phyloP scores from a whole-genome alignment of 2,888 invertebrate genomes.

The Drosophila lutescens region DNA sequence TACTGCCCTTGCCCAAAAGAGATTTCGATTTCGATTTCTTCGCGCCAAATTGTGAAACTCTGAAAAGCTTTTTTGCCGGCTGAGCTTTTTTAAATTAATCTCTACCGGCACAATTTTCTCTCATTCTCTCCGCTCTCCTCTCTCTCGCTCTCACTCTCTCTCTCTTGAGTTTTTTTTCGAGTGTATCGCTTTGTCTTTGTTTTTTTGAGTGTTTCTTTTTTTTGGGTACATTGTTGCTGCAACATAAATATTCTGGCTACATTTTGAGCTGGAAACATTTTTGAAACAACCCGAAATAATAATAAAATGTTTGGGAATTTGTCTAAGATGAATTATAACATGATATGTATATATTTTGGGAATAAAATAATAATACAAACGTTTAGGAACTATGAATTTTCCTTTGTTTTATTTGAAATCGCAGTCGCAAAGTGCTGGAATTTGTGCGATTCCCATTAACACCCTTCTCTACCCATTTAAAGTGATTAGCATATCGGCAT shows the following conservation, averaged over 20 bases:
- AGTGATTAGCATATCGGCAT: slow-evolving; percentile 7
- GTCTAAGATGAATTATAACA: no score
- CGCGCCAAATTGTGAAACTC: slow-evolving; percentile 41
- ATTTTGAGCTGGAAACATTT: no score
- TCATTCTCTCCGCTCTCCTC: neutral
- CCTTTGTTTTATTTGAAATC: neutral
- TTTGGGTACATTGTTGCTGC: slow-evolving; percentile 50
- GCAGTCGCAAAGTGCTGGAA: neutral
- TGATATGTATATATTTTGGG: no score
- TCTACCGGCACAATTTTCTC: neutral
- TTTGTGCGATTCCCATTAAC: neutral
- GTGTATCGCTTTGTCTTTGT: slow-evolving; percentile 9
- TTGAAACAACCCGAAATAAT: no score
- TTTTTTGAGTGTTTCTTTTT: slow-evolving; percentile 5
- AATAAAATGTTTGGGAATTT: no score
- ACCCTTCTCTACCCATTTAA: slow-evolving; percentile 5
- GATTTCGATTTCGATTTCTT: slow-evolving; percentile 8
- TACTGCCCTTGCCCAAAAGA: neutral
- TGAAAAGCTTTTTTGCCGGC: slow-evolving; percentile 21
- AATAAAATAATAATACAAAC: no score
- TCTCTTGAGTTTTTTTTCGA: slow-evolving; percentile 24
- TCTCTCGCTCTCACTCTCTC: slow-evolving; percentile 1
- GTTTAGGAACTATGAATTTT: neutral
- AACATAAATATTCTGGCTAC: neutral
- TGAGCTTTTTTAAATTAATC: slow-evolving; percentile 12